Evolutionary conservation across 1,140 invertebrate genomes (phyloP).

Genomic region (Aphaenogaster rudis): DNA sequence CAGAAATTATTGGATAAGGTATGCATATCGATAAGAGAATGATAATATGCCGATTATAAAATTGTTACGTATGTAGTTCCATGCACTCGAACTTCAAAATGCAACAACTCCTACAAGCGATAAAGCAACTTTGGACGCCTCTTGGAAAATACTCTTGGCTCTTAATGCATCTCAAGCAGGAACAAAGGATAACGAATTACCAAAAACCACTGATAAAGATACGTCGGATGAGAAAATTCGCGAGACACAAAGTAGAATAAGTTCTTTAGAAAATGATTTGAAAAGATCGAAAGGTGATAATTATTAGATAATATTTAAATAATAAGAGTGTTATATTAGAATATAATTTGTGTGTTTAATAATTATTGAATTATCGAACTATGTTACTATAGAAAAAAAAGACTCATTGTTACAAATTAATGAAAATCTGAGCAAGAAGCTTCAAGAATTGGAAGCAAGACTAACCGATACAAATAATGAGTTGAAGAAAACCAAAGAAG

Average conservation of each 20-base stretch:
- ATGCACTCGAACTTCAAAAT: slow-evolving; percentile 82
- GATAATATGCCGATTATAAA: slow-evolving; percentile 40
- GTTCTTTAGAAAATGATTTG: slow-evolving; percentile 69
- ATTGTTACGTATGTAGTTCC: slow-evolving; percentile 76
- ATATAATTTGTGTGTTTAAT: slow-evolving; percentile 57
- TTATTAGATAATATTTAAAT: slow-evolving; percentile 37
- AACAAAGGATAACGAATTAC: slow-evolving; percentile 33
- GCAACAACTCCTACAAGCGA: slow-evolving; percentile 77
- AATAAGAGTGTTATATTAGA: not conserved
- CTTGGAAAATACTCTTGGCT: slow-evolving; percentile 80
- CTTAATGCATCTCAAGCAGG: slow-evolving; percentile 71
- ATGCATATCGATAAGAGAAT: slow-evolving; percentile 38
- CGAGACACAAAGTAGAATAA: slow-evolving; percentile 57
- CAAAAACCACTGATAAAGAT: slow-evolving; percentile 66
- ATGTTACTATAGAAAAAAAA: slow-evolving; percentile 64
- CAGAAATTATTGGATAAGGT: slow-evolving; percentile 85
- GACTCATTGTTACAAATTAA: slow-evolving; percentile 68
- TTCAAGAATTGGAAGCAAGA: slow-evolving; percentile 73
- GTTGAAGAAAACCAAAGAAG: slow-evolving; percentile 34
- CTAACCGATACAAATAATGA: slow-evolving; percentile 67
- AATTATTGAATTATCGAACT: slow-evolving; percentile 22
- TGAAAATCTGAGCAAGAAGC: slow-evolving; percentile 67
- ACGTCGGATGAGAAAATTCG: not conserved
- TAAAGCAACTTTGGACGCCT: slow-evolving; percentile 74
- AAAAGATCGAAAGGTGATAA: slow-evolving; percentile 72